Evolutionary conservation across 2,888 invertebrate genomes (phyloP), one percentile per base, ranked within the genome.

Genomic region (Megalurothrips usitatus): DNA sequence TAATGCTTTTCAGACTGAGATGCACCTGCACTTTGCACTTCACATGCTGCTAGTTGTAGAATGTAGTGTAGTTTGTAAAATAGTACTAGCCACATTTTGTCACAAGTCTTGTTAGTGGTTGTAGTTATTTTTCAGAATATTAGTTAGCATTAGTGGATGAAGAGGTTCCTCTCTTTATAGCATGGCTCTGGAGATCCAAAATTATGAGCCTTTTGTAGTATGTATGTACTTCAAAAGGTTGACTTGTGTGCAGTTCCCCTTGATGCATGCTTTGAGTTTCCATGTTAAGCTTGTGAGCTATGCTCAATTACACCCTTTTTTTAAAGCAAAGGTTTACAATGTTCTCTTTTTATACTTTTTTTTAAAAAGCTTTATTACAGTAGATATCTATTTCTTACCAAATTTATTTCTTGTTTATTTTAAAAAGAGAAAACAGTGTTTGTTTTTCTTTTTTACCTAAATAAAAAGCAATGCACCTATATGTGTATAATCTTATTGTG

Each of bases 1-100:
- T 89, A 89, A 87, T 75, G 68, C 68, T 75, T 75, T 75, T 75
- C 68, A 75, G 68, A 75, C 68, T 75, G 68, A 23, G 26, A 75
- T 75, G 68, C 23, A 75, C 68, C 68, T 75, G 68, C 68, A 75
- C 68, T 26, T 26, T 75, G 68, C 68, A 75, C 68, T 75, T 26
- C 6, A 4, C 34, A 43, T 43, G 12, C 23, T 75, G 26, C 19
- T 75, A 75, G 68, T 26, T 26, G 34, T 63, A 80, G 34, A 75
- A 26, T 26, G n/a, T 17, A 58, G 58, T 19, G 17, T 17, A 58
- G 17, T 58, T 17, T 11, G 58, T 58, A 58, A n/a, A 58, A 11
- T 14, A 58, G 14, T 58, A 58, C 14, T 14, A 17, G 58, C 34
- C 34, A 43, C n/a, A 52, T 58, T 6, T 17, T 52, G 17, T 6